phyloP scores from a whole-genome alignment of 2,797 vertebrate species.

The Geotria australis region DNA sequence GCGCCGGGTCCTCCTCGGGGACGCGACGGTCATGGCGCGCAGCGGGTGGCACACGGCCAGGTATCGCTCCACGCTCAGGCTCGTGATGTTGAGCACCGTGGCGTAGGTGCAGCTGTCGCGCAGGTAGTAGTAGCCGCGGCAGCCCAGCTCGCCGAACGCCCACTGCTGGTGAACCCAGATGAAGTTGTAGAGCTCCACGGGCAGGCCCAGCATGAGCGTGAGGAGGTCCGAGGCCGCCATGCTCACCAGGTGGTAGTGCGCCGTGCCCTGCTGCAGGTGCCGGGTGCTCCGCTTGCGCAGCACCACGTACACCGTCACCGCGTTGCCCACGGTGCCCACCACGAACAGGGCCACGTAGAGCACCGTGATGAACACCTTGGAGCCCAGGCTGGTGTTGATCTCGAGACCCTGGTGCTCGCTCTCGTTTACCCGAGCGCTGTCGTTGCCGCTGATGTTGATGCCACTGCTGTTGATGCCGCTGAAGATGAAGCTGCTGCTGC shows the following conservation, averaged over 20 bases:
- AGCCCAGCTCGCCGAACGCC: constrained; percentile 2
- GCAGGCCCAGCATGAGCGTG: constrained; percentile 2
- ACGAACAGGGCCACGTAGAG: constrained; percentile 1
- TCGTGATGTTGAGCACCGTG: constrained; percentile 4
- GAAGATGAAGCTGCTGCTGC: too few species aligned
- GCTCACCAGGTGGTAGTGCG: constrained; percentile 4
- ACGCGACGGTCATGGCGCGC: background rate
- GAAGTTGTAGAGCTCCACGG: constrained; percentile 4
- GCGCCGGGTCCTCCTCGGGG: constrained; percentile 1
- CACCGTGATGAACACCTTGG: constrained; percentile 1
- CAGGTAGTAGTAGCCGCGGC: constrained; percentile 4
- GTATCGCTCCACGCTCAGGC: constrained; percentile 5
- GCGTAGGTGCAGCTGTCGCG: constrained; percentile 6
- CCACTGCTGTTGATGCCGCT: too few species aligned
- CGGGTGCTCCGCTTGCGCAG: background rate
- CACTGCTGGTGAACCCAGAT: constrained; percentile 4
- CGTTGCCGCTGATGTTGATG: too few species aligned
- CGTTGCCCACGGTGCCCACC: constrained; percentile 4
- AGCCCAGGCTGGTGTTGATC: too few species aligned
- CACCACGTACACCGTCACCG: constrained; percentile 2
- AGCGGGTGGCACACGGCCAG: constrained; percentile 5
- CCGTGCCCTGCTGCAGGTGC: constrained; percentile 1
- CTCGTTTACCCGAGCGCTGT: too few species aligned
- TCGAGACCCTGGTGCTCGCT: too few species aligned
- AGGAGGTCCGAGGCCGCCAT: constrained; percentile 5